Conservation (phyloP, 2,797 vertebrate species). For the Euphonia xanthogaster region DNA sequence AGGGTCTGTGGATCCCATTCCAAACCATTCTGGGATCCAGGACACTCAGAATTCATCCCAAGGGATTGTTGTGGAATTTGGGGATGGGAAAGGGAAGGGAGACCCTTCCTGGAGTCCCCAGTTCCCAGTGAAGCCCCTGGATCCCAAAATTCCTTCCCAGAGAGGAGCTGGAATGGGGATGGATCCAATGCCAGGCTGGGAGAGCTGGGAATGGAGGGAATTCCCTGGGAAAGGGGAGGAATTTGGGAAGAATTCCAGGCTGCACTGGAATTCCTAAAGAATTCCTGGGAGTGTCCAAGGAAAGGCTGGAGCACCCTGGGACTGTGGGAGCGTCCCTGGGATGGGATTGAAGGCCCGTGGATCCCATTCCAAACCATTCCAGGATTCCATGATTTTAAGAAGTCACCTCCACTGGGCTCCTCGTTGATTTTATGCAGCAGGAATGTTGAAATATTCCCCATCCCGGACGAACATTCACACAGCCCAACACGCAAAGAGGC, state of each 20-base stretch:
- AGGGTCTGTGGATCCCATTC: background rate
- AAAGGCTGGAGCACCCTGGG: rapidly evolving
- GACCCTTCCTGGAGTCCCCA: rapidly evolving
- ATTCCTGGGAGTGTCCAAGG: background rate
- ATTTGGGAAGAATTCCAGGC: background rate
- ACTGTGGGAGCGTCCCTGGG: background rate
- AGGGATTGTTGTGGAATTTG: rapidly evolving
- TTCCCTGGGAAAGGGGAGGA: background rate
- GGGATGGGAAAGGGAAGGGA: background rate
- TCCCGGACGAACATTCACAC: background rate
- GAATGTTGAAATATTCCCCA: background rate
- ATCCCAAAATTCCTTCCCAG: background rate
- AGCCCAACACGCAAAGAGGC: background rate
- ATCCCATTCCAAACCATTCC: background rate
- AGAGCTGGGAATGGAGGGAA: background rate
- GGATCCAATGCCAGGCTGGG: background rate
- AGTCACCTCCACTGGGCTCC: background rate
- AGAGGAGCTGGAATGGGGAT: rapidly evolving
- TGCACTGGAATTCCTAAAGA: background rate
- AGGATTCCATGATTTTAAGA: rapidly evolving
- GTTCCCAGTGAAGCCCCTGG: background rate
- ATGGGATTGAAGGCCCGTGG: rapidly evolving
- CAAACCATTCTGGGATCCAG: background rate
- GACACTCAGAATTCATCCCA: background rate
- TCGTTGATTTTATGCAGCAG: background rate